phyloP scores from a whole-genome alignment of 1,140 invertebrate genomes.

The Pogonognathellus flavescens region DNA sequence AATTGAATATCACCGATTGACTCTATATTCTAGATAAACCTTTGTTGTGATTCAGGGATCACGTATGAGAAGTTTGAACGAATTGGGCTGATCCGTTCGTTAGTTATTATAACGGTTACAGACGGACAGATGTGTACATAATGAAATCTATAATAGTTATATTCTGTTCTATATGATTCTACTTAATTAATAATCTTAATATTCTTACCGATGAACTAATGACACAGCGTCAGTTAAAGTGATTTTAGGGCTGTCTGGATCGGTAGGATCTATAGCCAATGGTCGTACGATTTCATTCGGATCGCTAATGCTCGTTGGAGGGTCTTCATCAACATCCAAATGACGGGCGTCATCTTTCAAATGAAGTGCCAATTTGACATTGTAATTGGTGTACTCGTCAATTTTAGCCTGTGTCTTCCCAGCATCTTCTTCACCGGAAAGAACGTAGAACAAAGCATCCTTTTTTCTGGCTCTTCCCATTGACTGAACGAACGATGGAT shows the following conservation, averaged over 20 bases:
- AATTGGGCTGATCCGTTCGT: too few species aligned
- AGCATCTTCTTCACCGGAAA: conserved; percentile 69
- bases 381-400: conserved; percentile 61
- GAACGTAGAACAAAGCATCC: conserved; percentile 74
- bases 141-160: too few species aligned
- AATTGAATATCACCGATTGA: too few species aligned
- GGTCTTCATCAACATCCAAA: neutral
- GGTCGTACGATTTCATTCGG: too few species aligned
- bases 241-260: conserved; percentile 56
- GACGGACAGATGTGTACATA: too few species aligned
- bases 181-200: too few species aligned
- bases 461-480: conserved; percentile 79
- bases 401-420: neutral
- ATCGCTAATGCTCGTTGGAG: neutral
- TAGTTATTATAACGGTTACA: too few species aligned
- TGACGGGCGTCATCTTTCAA: neutral
- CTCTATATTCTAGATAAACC: too few species aligned
- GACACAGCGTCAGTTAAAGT: conserved; percentile 20
- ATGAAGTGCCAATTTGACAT: neutral
- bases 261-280: neutral
- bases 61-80: too few species aligned
- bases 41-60: too few species aligned
- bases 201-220: conserved; percentile 53
- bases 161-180: too few species aligned
- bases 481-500: conserved; percentile 86